Evolutionary conservation across 2,113 vertebrate genomes (phyloP).

Genomic region (Nerophis ophidion): DNA sequence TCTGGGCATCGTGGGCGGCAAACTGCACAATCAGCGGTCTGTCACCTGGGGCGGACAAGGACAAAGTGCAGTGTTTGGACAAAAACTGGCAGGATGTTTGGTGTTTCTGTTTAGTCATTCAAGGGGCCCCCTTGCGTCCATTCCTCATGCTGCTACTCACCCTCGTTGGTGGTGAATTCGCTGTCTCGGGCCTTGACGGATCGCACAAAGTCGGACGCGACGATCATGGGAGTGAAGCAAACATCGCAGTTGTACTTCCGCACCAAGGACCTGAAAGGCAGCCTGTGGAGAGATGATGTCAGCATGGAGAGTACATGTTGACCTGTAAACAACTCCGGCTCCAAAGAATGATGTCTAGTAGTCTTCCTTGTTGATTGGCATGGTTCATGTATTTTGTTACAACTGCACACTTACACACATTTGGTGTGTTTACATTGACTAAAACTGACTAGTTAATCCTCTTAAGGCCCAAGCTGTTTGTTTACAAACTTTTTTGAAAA

Average conservation of each 20-base stretch:
- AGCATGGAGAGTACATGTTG: neutral
- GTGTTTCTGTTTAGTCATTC: too few species aligned
- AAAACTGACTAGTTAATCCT: too few species aligned
- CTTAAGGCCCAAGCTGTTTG: too few species aligned
- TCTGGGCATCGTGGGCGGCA: conserved; percentile 86
- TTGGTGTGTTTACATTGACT: too few species aligned
- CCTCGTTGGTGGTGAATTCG: conserved; percentile 91
- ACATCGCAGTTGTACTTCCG: conserved; percentile 90
- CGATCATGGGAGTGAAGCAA: conserved; percentile 97
- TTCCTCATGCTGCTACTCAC: conserved; percentile 58
- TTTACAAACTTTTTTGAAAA: too few species aligned
- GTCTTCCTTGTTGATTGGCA: too few species aligned
- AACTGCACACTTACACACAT: too few species aligned
- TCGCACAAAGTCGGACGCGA: conserved; percentile 88
- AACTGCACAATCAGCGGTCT: conserved; percentile 92
- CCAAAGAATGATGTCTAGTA: too few species aligned
- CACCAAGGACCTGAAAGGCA: conserved; percentile 91
- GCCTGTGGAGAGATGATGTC: conserved; percentile 55
- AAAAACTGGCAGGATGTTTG: neutral
- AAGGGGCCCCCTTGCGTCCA: neutral
- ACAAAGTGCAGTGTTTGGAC: neutral
- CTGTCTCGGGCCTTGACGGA: conserved; percentile 94
- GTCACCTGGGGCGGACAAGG: conserved; percentile 74
- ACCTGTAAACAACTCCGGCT: too few species aligned
- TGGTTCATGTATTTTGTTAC: too few species aligned